Evolutionary conservation across 2,888 invertebrate genomes (phyloP).

Genomic region (Buathra laborator): DNA sequence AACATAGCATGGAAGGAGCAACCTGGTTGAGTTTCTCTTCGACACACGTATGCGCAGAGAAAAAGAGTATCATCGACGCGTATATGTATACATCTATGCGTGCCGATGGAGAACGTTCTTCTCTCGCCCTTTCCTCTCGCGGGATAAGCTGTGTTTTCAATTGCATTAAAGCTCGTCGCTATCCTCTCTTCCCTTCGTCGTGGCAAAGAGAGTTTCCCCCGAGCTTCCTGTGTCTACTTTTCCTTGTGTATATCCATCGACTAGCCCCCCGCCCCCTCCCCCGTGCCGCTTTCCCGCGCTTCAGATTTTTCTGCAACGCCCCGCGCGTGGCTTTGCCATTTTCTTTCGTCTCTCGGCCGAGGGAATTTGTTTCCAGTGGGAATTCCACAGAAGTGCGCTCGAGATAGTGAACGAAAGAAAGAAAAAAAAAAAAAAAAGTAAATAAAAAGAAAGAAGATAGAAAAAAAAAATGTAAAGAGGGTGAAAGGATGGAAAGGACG

Average conservation of each 20-base stretch:
- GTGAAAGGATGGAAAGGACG: conserved; percentile 2
- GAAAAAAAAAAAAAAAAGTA: background rate
- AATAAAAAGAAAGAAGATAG: background rate
- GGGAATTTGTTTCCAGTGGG: conserved; percentile 61
- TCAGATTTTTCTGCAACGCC: conserved; percentile 53
- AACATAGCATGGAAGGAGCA: conserved; percentile 46
- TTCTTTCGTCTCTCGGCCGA: conserved; percentile 61
- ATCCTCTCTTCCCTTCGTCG: conserved; percentile 28
- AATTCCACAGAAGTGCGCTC: conserved; percentile 36
- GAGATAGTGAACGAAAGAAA: conserved; percentile 36
- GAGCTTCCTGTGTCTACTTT: background rate
- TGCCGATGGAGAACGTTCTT: conserved; percentile 13
- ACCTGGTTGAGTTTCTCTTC: conserved; percentile 7
- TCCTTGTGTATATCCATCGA: background rate
- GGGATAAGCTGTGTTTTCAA: conserved; percentile 74
- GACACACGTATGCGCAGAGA: conserved; percentile 20
- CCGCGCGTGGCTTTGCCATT: conserved; percentile 61
- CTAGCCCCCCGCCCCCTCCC: conserved; percentile 16
- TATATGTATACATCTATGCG: conserved; percentile 30
- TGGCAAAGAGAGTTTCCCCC: conserved; percentile 4
- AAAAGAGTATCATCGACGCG: conserved; percentile 8
- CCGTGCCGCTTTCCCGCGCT: conserved; percentile 1
- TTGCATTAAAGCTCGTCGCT: conserved; percentile 72
- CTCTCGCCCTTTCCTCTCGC: conserved; percentile 57
- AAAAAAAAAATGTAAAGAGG: conserved; percentile 9